Evolutionary conservation across 37 sponge, comb jelly and placozoan species (phyloP).

Genomic region (Hormiphora californensis): DNA sequence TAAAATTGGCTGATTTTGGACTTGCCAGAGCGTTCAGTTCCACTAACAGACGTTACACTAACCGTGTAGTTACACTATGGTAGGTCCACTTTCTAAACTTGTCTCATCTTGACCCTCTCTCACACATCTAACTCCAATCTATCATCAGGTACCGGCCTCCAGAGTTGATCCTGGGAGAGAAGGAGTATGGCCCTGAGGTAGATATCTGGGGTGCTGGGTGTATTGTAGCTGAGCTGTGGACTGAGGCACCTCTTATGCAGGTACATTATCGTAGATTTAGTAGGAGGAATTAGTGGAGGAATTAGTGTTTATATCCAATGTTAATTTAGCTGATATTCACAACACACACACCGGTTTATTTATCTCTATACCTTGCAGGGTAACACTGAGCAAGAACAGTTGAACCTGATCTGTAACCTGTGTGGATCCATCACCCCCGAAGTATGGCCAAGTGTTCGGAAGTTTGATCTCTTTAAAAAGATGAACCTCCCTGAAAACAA

Average conservation of each 20-base stretch:
- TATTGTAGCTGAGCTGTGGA: conserved; percentile 99
- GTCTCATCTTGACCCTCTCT: too few species aligned
- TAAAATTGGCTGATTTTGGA: conserved; percentile 94
- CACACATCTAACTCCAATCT: too few species aligned
- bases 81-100: too few species aligned
- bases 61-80: conserved; percentile 96
- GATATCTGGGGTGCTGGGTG: conserved; percentile 99
- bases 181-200: conserved; percentile 88
- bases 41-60: conserved; percentile 86
- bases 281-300: too few species aligned
- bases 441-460: conserved; percentile 84
- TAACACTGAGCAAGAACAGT: conserved; percentile 81
- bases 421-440: conserved; percentile 92
- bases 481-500: conserved; percentile 79
- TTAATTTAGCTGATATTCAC: too few species aligned
- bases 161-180: conserved; percentile 86
- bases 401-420: conserved; percentile 79
- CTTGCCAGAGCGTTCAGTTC: conserved; percentile 76
- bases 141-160: conserved; percentile 99
- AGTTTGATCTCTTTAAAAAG: conserved; percentile 72
- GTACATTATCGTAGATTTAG: too few species aligned
- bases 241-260: conserved; percentile 86
- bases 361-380: conserved; percentile 55
- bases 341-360: background rate
- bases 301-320: too few species aligned